phyloP scores from a whole-genome alignment of 92 coral and sea anemone genomes.

The Epizoanthus illoricatus region DNA sequence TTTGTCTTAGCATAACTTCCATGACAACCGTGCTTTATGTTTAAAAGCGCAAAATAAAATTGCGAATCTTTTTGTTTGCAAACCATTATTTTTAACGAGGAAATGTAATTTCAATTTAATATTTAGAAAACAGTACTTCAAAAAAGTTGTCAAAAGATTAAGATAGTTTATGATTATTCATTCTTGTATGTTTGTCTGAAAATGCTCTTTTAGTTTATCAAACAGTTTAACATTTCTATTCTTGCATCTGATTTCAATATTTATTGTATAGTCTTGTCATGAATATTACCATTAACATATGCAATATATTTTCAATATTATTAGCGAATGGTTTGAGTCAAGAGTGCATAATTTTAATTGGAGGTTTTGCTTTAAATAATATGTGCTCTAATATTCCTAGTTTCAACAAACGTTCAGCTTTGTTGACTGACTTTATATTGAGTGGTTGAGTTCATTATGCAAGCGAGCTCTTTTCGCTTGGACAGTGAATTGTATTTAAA shows the following conservation, averaged over 20 bases:
- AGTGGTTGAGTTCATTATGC: conserved; percentile 26
- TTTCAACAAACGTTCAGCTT: conserved; percentile 20
- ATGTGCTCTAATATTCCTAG: not conserved
- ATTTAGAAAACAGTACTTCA: conserved; percentile 4
- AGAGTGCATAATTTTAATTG: conserved; percentile 29
- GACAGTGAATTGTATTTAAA: conserved; percentile 13
- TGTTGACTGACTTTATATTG: conserved; percentile 15
- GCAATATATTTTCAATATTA: conserved; percentile 8
- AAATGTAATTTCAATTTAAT: conserved; percentile 3
- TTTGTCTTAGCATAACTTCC: not conserved
- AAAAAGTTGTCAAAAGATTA: conserved; percentile 5
- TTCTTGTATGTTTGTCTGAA: not conserved
- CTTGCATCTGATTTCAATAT: conserved; percentile 7
- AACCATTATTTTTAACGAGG: conserved; percentile 2
- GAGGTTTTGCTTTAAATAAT: conserved; percentile 17
- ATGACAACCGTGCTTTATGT: not conserved
- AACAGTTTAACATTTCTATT: conserved; percentile 13
- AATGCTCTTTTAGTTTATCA: not conserved
- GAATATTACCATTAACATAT: conserved; percentile 5
- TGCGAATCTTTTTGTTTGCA: conserved; percentile 1
- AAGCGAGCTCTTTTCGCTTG: conserved; percentile 5
- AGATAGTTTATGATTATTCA: not conserved
- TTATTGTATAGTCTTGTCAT: conserved; percentile 10
- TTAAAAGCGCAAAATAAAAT: not conserved
- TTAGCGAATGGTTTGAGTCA: not conserved